A percentile compares a stretch with the other conserved stretches of the same genome.
Conservation (phyloP, 2,797 vertebrate genomes). For the Dermochelys coriacea region DNA sequence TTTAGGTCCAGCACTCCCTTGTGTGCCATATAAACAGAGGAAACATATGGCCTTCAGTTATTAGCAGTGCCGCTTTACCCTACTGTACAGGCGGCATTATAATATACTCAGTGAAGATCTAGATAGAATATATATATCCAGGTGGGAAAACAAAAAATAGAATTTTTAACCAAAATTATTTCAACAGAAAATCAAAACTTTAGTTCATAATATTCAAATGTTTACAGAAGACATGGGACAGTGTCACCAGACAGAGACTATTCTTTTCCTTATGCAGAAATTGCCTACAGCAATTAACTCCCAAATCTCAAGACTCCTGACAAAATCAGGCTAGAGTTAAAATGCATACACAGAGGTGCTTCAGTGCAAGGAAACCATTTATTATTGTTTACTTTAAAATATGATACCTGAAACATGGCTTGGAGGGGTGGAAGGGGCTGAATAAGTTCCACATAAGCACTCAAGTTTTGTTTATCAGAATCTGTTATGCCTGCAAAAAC, state of each 20-base stretch:
- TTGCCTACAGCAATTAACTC: conserved; percentile 15
- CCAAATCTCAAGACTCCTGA: conserved; percentile 57
- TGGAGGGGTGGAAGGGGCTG: not conserved
- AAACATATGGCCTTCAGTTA: not conserved
- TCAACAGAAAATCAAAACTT: not conserved
- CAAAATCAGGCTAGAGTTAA: conserved; percentile 5
- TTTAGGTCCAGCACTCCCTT: not conserved
- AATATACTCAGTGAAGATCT: not conserved
- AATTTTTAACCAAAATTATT: not conserved
- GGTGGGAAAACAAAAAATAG: not conserved
- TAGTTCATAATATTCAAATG: not conserved
- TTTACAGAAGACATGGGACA: conserved; percentile 30
- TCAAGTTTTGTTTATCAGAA: conserved; percentile 1
- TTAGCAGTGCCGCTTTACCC: not conserved
- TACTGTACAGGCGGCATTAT: not conserved
- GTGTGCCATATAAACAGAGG: not conserved
- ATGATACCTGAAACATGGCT: not conserved
- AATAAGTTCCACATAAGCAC: conserved; percentile 23
- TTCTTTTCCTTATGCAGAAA: conserved; percentile 19
- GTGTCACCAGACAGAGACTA: conserved; percentile 3
- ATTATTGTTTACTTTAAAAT: not conserved
- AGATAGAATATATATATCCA: not conserved
- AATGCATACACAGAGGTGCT: not conserved
- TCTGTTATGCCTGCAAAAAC: conserved; percentile 4
- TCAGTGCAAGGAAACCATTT: not conserved